Evolutionary conservation across 2,113 vertebrate genomes (phyloP), one percentile per base, ranked within the genome.

Genomic region (Seriola dumerili): DNA sequence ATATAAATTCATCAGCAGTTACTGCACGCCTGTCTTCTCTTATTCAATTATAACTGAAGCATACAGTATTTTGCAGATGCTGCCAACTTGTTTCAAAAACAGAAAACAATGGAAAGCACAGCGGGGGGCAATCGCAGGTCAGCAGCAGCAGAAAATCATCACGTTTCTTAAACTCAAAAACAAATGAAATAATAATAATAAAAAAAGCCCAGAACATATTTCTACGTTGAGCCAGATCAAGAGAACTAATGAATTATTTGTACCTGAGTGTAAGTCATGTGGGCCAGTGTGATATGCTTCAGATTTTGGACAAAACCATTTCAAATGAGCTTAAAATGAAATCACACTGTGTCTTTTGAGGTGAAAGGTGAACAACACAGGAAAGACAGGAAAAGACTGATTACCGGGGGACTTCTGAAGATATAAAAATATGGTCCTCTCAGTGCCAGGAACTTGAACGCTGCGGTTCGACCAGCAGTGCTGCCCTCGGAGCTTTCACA

Each of bases 351-450:
- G 40, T 65, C 1, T 48, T 34, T 48, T 25, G 12, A 52, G 21
- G 54, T 54, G 4, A 44, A 44, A 67, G 6, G 6, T 25, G 54
- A 29, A 58, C 23, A 32, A 8, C 63, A 59, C 1, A 8, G 25
- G 16, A 50, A 57, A 59, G 61, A 42, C 8, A 8, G 2, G 0
- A 10, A 11, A 42, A 11, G 29, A 19, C 10, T 61, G 72, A 95
- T 97, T 97, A 98, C 98, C 94, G 97, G 97, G 68, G 97, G 97
- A 72, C 86, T 91, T 88, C 93, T 94, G 95, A 98, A 97, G 94
- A 98, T 92, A 85, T 95, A 95, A 90, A 97, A 95, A 32, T 94
- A 97, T 3, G 96, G 96, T 75, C 97, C 97, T 85, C 96, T 98
- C 88, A 99, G 93, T 21, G 96, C 97, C 89, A 98, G 94, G 90